Evolutionary conservation across 2,888 invertebrate species (phyloP), one percentile per base, ranked within the genome.

Genomic region (Acanthococcus lagerstroemiae): DNA sequence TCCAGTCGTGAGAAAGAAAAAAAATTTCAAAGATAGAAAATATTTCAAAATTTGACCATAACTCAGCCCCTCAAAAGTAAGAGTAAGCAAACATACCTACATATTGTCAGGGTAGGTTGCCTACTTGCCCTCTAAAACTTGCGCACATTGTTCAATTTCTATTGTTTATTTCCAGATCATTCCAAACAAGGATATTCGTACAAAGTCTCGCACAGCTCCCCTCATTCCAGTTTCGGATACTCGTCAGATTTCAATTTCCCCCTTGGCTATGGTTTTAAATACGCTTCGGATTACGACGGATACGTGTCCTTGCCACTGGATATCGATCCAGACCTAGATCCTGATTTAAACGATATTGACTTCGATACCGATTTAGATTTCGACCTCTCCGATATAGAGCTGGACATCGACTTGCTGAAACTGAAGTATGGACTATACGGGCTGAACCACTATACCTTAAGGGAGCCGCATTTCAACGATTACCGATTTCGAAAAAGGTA

Each of bases 401-500:
- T 65, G 17, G 65, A 65, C 17, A 22, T 55, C 17, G 65, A 65
- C 48, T 30, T 65, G 25, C 44, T 65, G 27, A 65, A 65, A 48
- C 22, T 55, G 2, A 65, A 65, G 30, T 65, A 65, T 17, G 55
- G 65, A 19, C 15, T 65, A 27, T 65, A 65, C 48, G 65, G 65
- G 25, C 22, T 65, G 46, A 65, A 65, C 17, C 56, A 65, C 22
- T 56, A 56, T 48, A 55, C 46, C 21, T 19, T 65, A 15, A 37
- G 22, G 5, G 26, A 46, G 21, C 56, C 65, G 19, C 37, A 25
- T 25, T 65, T 55, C 48, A 55, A 65, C 56, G 65, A 65, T n/a
- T 61, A 61, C 37, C 22, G 15, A 19, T 61, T 61, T 19, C 25
- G 72, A 56, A 54, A 57, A 46, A 25, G 56, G 4, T 56, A 50